phyloP scores from a whole-genome alignment of 1,140 invertebrate species.

The Drosophila albomicans region DNA sequence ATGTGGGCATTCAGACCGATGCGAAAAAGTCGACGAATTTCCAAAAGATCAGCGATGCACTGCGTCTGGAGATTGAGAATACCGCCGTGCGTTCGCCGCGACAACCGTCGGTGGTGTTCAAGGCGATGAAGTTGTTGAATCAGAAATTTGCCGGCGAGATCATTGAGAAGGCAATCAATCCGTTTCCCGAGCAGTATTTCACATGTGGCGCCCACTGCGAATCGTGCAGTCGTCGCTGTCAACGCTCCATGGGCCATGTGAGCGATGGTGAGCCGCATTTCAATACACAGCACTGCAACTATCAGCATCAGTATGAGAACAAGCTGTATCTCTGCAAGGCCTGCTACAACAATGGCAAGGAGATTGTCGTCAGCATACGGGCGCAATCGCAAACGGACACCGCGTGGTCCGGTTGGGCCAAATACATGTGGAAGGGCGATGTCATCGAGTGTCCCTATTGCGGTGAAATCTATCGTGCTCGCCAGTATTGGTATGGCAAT shows the following conservation, averaged over 20 bases:
- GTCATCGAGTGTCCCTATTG: slow-evolving; percentile 92
- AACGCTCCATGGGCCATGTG: slow-evolving; percentile 91
- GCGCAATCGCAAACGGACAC: slow-evolving; percentile 88
- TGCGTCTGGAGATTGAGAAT: slow-evolving; percentile 88
- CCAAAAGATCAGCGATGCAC: slow-evolving; percentile 85
- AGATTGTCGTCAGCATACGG: slow-evolving; percentile 87
- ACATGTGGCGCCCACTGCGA: slow-evolving; percentile 90
- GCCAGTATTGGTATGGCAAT: slow-evolving; percentile 95
- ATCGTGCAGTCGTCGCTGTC: slow-evolving; percentile 90
- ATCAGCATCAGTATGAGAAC: slow-evolving; percentile 93
- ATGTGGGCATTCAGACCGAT: slow-evolving; percentile 78
- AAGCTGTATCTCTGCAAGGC: slow-evolving; percentile 90
- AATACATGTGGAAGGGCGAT: slow-evolving; percentile 93
- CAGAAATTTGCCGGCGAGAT: slow-evolving; percentile 91
- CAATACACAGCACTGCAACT: slow-evolving; percentile 87
- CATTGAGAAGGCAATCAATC: slow-evolving; percentile 87
- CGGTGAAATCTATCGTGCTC: slow-evolving; percentile 92
- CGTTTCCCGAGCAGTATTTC: slow-evolving; percentile 93
- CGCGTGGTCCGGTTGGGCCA: slow-evolving; percentile 90
- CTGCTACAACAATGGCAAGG: slow-evolving; percentile 83
- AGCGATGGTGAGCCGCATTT: slow-evolving; percentile 89
- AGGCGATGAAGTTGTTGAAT: slow-evolving; percentile 90
- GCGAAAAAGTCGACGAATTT: slow-evolving; percentile 87
- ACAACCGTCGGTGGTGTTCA: slow-evolving; percentile 88
- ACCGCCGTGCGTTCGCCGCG: slow-evolving; percentile 89